Base-by-base conservation (phyloP, 2,888 invertebrate species). In the Ophion costatus region DNA sequence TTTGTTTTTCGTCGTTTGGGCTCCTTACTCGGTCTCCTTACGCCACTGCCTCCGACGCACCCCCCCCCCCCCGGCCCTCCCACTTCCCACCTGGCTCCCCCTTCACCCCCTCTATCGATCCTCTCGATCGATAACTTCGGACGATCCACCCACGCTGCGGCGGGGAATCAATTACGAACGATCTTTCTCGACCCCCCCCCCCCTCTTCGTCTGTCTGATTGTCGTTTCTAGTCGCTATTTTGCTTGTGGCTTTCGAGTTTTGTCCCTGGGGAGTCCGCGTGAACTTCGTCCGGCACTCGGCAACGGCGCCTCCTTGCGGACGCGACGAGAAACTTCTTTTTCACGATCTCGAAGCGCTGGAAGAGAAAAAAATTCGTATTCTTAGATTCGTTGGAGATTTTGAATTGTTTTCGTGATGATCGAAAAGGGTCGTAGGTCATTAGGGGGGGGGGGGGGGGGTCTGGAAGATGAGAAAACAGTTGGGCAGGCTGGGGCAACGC, bases 1-100 rank as follows among this genome's bases (percentile, higher is more conserved):
- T 61, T 75, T 84, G 77, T 66, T 70, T 77, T 33, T 42, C 22
- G 6, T 42, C 42, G 38, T 38, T 38, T 9, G 38, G 38, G 6
- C 38, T 38, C 38, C 38, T 38, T 38, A 38, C 38, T 29, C 38
- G 38, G 38, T 38, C 38, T 38, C 38, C 38, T 38, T 38, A 38
- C 38, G 38, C 38, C 38, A 38, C 38, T 38, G 38, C 38, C 38
- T 9, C 38, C 38, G 38, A 38, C 38, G 38, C 38, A 38, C 38
- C 63, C n/a, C 38, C 70, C 56, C 33, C 20, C 61, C 69, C 38
- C 70, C 56, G 33, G 17, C 61, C 69, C 9, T 29, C 76, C 9
- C 59, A 17, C 38, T 20, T 0, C 59, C 20, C 4, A 3, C 45
- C 29, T 67, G 17, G 17, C 63, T 22, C 45, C 29, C n/a, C 45